A percentile compares a stretch with the other conserved stretches of the same genome.
phyloP scores from a whole-genome alignment of 2,888 invertebrate genomes.

The Tenthredo amoena region DNA sequence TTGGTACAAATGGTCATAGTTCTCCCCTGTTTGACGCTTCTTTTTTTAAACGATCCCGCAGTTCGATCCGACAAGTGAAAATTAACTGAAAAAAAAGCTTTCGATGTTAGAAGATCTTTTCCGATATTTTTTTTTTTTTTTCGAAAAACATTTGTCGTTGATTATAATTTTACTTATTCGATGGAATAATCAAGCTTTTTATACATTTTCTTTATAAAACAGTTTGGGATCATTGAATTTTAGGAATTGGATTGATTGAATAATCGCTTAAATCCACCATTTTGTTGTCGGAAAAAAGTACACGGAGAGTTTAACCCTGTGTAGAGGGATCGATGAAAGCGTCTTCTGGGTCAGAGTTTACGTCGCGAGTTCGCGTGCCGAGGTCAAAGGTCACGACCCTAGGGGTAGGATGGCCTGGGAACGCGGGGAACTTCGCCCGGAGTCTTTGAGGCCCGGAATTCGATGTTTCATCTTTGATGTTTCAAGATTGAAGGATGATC shows the following conservation, averaged over 20 bases:
- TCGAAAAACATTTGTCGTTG: not conserved
- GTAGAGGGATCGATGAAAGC: constrained; percentile 32
- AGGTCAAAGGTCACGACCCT: constrained; percentile 59
- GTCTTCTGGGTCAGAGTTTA: constrained; percentile 47
- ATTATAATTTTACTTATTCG: not conserved
- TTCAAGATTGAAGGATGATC: not conserved
- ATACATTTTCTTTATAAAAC: not conserved
- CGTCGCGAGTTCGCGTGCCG: constrained; percentile 65
- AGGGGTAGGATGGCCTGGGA: constrained; percentile 42
- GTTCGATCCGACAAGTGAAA: not conserved
- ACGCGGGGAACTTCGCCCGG: constrained; percentile 24
- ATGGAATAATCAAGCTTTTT: not conserved
- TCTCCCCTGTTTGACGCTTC: not conserved
- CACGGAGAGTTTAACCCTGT: not conserved
- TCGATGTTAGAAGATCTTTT: not conserved
- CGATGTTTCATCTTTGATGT: constrained; percentile 10
- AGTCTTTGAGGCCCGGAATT: constrained; percentile 31
- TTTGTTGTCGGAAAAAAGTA: not conserved
- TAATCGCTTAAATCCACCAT: not conserved
- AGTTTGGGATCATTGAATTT: not conserved
- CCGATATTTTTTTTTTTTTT: not conserved
- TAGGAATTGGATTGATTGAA: not conserved
- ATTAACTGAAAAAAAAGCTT: not conserved
- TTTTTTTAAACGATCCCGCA: not conserved
- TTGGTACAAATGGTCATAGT: constrained; percentile 11